A percentile compares a stretch with the other conserved stretches of the same genome.
These are phyloP conservation scores for Accipiter superciliosus DNA, from an alignment of 2,797 vertebrate species.

Conservation along the genomic window DNA sequence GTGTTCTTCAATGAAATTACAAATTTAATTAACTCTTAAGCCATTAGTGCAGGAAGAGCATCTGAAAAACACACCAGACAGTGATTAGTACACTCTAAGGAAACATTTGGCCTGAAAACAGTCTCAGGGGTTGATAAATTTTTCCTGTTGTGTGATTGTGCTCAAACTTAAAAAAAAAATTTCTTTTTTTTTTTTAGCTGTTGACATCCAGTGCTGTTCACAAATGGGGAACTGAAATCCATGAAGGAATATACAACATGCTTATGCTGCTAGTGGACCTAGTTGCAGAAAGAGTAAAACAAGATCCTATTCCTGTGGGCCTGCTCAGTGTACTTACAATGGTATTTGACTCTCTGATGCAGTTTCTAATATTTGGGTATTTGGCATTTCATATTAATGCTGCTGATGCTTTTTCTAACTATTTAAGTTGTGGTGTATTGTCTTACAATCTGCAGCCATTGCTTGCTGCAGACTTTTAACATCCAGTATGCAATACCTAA, in stretches of 20 bases:
- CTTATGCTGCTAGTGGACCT: conserved; percentile 96
- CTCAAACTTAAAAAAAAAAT: not conserved
- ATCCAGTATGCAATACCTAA: not conserved
- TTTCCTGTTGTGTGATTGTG: not conserved
- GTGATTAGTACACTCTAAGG: not conserved
- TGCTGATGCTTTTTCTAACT: not conserved
- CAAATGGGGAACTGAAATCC: conserved; percentile 99
- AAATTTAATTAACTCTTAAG: not conserved
- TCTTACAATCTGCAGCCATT: not conserved
- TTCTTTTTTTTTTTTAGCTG: conserved; percentile 72
- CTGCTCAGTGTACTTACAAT: conserved; percentile 94
- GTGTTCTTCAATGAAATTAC: not conserved
- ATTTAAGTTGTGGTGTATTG: not conserved
- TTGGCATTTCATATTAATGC: not conserved
- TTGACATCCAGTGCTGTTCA: conserved; percentile 97
- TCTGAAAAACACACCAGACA: not conserved
- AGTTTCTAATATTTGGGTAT: not conserved
- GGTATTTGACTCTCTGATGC: conserved; percentile 74
- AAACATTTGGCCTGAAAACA: not conserved
- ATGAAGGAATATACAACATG: conserved; percentile 99
- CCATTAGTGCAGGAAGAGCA: not conserved
- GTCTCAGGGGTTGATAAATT: not conserved
- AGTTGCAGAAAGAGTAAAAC: conserved; percentile 95
- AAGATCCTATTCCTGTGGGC: conserved; percentile 92
- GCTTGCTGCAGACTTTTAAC: not conserved